Evolutionary conservation across 2,113 vertebrate genomes (phyloP).

Genomic region (Cheilinus undulatus): DNA sequence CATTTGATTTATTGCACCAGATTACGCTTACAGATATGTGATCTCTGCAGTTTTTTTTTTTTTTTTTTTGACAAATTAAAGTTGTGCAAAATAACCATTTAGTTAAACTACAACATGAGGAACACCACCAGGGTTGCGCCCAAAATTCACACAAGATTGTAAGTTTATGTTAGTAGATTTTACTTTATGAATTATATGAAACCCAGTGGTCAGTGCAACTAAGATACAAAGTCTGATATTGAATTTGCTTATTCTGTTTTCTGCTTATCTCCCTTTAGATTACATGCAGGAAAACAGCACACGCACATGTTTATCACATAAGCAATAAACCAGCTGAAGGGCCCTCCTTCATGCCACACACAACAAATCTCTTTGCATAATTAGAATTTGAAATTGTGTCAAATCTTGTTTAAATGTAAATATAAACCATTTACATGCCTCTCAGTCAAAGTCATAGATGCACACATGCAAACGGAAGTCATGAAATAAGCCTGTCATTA

Average conservation of each 20-base stretch:
- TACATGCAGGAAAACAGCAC: background rate
- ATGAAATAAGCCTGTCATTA: background rate
- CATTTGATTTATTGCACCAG: too few relatives aligned
- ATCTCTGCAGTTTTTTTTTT: too few relatives aligned
- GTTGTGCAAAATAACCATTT: too few relatives aligned
- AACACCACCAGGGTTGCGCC: too few relatives aligned
- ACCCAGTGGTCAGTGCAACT: background rate
- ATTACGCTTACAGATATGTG: too few relatives aligned
- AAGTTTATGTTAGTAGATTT: too few relatives aligned
- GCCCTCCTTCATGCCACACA: background rate
- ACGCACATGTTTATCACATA: conserved; percentile 7
- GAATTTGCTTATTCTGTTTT: background rate
- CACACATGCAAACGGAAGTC: background rate
- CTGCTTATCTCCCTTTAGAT: conserved; percentile 27
- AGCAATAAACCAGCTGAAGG: conserved; percentile 8
- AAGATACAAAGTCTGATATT: background rate
- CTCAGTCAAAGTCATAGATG: background rate
- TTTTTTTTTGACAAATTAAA: too few relatives aligned
- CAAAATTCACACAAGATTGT: too few relatives aligned
- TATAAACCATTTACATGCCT: background rate
- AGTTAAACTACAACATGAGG: too few relatives aligned
- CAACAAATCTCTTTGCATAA: background rate
- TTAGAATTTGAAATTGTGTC: background rate
- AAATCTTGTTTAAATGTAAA: background rate
- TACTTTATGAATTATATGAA: too few relatives aligned